Evolutionary conservation across 2,113 vertebrate species (phyloP), one percentile per base, ranked within the genome.

Genomic region (Pterocles burchelli): DNA sequence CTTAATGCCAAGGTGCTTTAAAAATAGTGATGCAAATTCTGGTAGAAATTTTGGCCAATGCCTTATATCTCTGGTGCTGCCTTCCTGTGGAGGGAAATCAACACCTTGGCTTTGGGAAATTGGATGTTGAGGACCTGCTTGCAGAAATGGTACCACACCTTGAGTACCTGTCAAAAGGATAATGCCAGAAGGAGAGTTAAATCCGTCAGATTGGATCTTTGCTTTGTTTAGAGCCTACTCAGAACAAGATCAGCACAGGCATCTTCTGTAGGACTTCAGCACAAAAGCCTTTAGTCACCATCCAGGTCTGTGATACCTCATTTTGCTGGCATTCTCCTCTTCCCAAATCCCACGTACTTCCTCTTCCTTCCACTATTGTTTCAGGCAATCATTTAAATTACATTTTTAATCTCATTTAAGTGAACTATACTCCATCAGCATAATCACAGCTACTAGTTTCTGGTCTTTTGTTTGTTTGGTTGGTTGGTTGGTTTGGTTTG

Each of bases 101-200:
- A 10, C 10, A n/a, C 33, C 17, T 17, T 75, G 28, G 17, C 45
- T 82, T 79, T 22, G 12, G 29, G 10, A 78, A 85, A 49, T 11
- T 17, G 26, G 28, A 49, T 10, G 17, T 4, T 62, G 51, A 66
- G n/a, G 49, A 51, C 2, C 1, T 0, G 0, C 24, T 61, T 80
- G 34, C 49, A 83, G 67, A 71, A 77, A 70, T 17, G 5, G 15
- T 20, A 84, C 10, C 21, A 49, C 6, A n/a, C 11, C 22, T 81
- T 0, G 0, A 54, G 33, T 46, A 2, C 10, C 36, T 55, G 9
- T 59, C 46, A n/a, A 58, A 88, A 43, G 15, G n/a, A 46, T 15
- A 62, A 73, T 13, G 19, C 10, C n/a, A 74, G 34, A 76, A 62
- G 29, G 25, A 63, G 20, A 74, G 19, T 33, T 68, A 88, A 92